Evolutionary conservation across 2,797 vertebrate species (phyloP).

Genomic region (Lacerta viridis): DNA sequence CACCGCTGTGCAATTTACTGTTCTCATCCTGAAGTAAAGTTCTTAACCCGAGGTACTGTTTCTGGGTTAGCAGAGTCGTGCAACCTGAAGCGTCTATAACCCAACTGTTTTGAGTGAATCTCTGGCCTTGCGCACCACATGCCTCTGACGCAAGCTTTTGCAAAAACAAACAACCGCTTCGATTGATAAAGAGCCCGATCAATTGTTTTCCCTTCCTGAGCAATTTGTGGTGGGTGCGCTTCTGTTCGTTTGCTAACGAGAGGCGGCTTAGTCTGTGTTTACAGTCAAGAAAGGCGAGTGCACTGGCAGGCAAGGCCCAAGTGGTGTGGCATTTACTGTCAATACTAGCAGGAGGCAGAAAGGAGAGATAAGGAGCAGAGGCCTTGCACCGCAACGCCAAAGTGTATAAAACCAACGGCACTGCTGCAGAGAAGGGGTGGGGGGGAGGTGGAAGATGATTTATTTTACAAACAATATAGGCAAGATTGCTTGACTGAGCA

Average conservation of each 20-base stretch:
- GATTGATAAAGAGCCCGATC: conserved; percentile 63
- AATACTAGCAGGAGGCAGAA: conserved; percentile 68
- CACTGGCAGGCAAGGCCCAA: conserved; percentile 62
- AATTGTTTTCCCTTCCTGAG: conserved; percentile 64
- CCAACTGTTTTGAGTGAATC: background rate
- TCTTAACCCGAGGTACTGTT: too few species aligned
- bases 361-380: conserved; percentile 61
- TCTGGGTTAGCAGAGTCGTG: too few species aligned
- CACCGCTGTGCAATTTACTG: too few species aligned
- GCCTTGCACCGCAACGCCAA: conserved; percentile 47
- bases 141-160: conserved; percentile 47
- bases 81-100: too few species aligned
- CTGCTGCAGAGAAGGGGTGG: conserved; percentile 10
- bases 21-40: too few species aligned
- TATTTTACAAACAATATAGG: conserved; percentile 27
- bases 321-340: conserved; percentile 76
- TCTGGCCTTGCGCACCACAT: conserved; percentile 6
- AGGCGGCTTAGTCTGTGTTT: conserved; percentile 74
- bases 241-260: conserved; percentile 53
- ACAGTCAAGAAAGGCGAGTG: conserved; percentile 77
- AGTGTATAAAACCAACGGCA: conserved; percentile 36
- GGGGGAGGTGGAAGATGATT: conserved; percentile 23
- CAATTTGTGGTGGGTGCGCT: background rate
- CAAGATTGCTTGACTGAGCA: background rate
- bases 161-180: conserved; percentile 58